Base-by-base conservation (phyloP, 2,113 vertebrate species). In the Cebidichthys violaceus region DNA sequence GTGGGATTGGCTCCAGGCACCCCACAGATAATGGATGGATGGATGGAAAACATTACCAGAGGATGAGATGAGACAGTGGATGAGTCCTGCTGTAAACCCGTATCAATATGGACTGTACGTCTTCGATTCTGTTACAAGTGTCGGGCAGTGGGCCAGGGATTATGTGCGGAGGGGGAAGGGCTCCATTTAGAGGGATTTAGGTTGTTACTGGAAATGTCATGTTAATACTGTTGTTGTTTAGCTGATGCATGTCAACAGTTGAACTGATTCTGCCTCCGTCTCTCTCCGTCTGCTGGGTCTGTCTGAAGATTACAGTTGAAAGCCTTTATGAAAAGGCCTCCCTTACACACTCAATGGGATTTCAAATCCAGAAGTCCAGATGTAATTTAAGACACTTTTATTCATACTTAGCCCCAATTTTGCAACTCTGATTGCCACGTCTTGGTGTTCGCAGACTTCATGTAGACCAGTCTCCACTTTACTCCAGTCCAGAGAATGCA, bases 171-270 rank as follows among this genome's bases (percentile, higher is more conserved):
- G 79, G 82, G 83, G 77, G 83, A 3, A 2, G 87, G 61, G 83
- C 68, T 76, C 62, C 35, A 37, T 88, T 86, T 68, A 81, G 37
- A 74, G 27, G 72, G 90, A 87, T 91, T 90, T 79, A 72, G 88
- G 82, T 77, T 35, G 9, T 85, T 81, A 79, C 74, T 64, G 77
- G 82, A 77, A 75, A 84, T 81, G 77, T 75, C 60, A 71, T 47
- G 79, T 84, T 86, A 70, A 86, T 86, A 20, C 68, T 75, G 62
- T 75, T 88, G 85, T 87, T 77, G 74, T 83, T 87, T 70, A 71
- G 31, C 37, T 29, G 70, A 77, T 86, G 76, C 72, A 61, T 85
- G 73, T 81, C 71, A 84, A 29, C 69, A 39, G 72, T n/a, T 79
- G 47, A 74, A 70, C 60, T 24, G 35, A 39, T 66, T 70, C 39